Conservation (phyloP, 2,113 vertebrate species). For the Corythaeola cristata region DNA sequence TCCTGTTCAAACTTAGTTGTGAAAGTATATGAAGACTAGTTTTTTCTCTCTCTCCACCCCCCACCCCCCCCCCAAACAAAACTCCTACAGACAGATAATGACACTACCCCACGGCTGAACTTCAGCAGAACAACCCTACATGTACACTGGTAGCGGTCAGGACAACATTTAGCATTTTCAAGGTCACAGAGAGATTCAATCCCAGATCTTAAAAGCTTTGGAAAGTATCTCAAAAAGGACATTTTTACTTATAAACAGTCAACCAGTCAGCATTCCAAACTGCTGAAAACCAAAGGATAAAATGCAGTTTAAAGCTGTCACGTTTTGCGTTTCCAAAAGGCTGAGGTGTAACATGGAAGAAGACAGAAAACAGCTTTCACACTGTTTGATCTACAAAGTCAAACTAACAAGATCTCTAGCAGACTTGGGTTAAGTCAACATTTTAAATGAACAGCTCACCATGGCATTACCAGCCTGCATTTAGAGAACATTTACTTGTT, state of each 20-base stretch:
- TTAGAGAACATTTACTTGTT: constrained; percentile 33
- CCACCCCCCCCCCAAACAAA: not conserved
- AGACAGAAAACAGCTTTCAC: constrained; percentile 7
- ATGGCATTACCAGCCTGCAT: not conserved
- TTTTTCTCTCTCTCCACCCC: not conserved
- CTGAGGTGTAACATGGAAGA: not conserved
- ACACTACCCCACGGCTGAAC: not conserved
- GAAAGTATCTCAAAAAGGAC: not conserved
- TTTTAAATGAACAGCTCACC: constrained; percentile 42
- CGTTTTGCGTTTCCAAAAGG: not conserved
- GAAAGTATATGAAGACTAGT: not conserved
- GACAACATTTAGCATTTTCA: not conserved
- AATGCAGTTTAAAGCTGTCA: not conserved
- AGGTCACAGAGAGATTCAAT: not conserved
- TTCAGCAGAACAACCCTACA: not conserved
- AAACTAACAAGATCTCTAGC: not conserved
- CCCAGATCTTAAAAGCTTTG: not conserved
- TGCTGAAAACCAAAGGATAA: not conserved
- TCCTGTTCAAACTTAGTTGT: not conserved
- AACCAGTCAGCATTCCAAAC: not conserved
- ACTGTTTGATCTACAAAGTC: not conserved
- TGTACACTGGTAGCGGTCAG: not conserved
- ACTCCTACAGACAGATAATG: not conserved
- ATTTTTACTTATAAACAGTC: not conserved
- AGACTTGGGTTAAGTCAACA: constrained; percentile 13